Evolutionary conservation across 2,113 vertebrate genomes (phyloP).

Genomic region (Antechinus stuartii): DNA sequence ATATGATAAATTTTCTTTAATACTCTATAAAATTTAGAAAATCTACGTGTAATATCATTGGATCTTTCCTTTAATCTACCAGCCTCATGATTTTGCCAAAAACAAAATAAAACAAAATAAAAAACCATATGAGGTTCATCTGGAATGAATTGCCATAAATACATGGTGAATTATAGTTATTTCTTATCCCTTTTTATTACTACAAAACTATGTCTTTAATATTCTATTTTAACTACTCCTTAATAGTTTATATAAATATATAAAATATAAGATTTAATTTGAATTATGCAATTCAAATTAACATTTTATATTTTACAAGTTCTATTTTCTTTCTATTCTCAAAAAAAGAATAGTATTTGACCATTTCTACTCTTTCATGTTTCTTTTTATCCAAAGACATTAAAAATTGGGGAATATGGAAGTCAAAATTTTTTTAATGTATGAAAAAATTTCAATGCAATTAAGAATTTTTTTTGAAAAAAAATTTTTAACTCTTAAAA

Average conservation of each 20-base stretch:
- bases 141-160: background rate
- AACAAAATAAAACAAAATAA: too few relatives aligned
- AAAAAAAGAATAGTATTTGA: background rate
- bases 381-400: background rate
- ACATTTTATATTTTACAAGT: background rate
- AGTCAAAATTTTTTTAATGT: too few relatives aligned
- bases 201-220: background rate
- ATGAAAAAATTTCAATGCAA: too few relatives aligned
- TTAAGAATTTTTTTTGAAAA: too few relatives aligned
- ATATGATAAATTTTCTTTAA: background rate
- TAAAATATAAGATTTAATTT: too few relatives aligned
- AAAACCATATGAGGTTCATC: background rate
- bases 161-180: background rate
- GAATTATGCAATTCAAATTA: background rate
- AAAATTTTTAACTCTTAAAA: too few relatives aligned
- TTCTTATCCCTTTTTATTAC: background rate
- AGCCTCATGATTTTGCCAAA: background rate
- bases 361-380: background rate
- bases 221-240: background rate
- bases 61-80: background rate
- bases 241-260: too few relatives aligned
- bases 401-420: background rate
- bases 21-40: background rate
- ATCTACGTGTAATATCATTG: background rate
- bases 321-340: background rate